These are phyloP conservation scores for Dinocampus coccinellae DNA, from an alignment of 2,888 invertebrate species.

Conservation along the genomic window DNA sequence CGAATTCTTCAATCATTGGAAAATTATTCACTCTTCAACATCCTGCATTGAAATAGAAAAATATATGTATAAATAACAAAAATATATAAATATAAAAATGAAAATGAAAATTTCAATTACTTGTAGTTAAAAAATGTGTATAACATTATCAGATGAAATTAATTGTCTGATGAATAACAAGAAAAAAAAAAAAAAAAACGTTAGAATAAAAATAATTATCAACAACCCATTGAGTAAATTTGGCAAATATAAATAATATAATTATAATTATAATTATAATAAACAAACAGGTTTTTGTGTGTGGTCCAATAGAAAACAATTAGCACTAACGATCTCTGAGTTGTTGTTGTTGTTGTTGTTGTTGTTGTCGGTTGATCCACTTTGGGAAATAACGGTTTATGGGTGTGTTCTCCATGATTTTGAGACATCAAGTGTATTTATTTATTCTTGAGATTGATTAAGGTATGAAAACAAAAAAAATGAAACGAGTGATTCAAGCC, in stretches of 20 bases:
- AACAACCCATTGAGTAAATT: neutral
- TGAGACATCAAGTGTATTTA: neutral
- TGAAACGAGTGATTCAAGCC: neutral
- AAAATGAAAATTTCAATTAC: too few relatives aligned
- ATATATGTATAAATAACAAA: neutral
- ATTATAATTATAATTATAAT: too few relatives aligned
- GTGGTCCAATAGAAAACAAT: slow-evolving; percentile 12
- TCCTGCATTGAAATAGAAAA: neutral
- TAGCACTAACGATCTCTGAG: neutral
- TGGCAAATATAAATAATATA: neutral
- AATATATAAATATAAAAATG: too few relatives aligned
- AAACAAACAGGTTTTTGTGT: slow-evolving; percentile 14
- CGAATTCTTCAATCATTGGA: slow-evolving; percentile 7
- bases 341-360: neutral
- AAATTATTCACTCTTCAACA: neutral
- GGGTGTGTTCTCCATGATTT: neutral
- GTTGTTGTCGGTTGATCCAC: neutral
- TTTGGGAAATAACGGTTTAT: slow-evolving; percentile 4
- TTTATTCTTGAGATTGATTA: neutral
- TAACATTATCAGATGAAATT: too few relatives aligned
- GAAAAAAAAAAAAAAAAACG: neutral
- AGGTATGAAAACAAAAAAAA: neutral
- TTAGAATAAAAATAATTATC: neutral
- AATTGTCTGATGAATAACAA: neutral
- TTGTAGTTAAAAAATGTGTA: too few relatives aligned